These are phyloP conservation scores for Parelbella ahira DNA, from an alignment of 2,888 invertebrate species.

Conservation along the genomic window DNA sequence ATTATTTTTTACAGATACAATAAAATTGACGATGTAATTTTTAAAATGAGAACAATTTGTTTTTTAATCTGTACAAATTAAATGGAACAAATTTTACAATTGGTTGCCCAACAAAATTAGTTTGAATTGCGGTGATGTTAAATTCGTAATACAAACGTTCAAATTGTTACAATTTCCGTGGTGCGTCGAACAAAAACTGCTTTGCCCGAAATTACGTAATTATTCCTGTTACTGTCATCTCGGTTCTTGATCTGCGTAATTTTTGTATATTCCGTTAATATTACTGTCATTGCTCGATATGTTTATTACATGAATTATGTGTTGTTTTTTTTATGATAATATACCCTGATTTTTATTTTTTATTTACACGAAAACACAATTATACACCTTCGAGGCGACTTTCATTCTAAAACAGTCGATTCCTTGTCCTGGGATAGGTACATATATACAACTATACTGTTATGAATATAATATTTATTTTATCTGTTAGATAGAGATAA, in stretches of 20 bases:
- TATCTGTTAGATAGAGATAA: too few relatives aligned
- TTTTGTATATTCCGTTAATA: constrained; percentile 14
- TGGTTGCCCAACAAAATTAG: constrained; percentile 15
- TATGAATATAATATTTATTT: too few relatives aligned
- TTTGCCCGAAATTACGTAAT: constrained; percentile 24
- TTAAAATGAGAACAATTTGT: too few relatives aligned
- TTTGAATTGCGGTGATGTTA: constrained; percentile 17
- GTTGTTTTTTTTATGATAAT: constrained; percentile 3
- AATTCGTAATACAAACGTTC: constrained; percentile 30
- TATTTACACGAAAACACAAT: too few relatives aligned
- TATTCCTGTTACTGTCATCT: constrained; percentile 23
- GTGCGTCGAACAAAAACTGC: constrained; percentile 24
- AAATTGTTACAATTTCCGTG: constrained; percentile 29
- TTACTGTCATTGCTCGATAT: constrained; percentile 14
- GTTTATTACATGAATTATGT: constrained; percentile 16
- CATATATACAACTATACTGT: too few relatives aligned
- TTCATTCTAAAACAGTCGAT: too few relatives aligned
- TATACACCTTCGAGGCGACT: too few relatives aligned
- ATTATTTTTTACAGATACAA: too few relatives aligned
- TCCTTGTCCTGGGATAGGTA: too few relatives aligned
- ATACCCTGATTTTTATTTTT: not conserved
- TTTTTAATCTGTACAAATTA: constrained; percentile 17
- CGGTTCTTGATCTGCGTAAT: constrained; percentile 24
- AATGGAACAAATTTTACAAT: constrained; percentile 23
- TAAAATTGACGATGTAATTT: too few relatives aligned